Evolutionary conservation across 2,888 invertebrate species (phyloP).

Genomic region (Clivina fossor): DNA sequence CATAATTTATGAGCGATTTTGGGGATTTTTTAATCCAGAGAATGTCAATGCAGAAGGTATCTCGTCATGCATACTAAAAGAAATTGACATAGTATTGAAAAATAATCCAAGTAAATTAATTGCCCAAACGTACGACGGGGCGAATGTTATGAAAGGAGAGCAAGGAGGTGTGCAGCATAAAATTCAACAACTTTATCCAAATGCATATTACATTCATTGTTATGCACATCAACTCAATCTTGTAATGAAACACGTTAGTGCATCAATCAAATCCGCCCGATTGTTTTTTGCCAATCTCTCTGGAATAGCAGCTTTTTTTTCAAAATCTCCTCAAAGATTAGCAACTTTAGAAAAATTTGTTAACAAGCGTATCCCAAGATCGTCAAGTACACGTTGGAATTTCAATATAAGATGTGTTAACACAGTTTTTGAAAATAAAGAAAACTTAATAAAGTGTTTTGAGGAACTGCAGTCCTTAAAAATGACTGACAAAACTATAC

Average conservation of each 20-base stretch:
- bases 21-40: too few species aligned
- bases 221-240: conserved; percentile 37
- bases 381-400: conserved; percentile 34
- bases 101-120: conserved; percentile 1
- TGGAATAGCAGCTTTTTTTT: conserved; percentile 34
- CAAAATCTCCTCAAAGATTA: conserved; percentile 31
- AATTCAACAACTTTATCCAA: conserved; percentile 17
- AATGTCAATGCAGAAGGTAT: too few species aligned
- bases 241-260: conserved; percentile 27
- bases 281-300: conserved; percentile 36
- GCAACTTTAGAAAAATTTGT: conserved; percentile 30
- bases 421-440: conserved; percentile 33
- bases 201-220: conserved; percentile 30
- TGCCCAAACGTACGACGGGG: neutral
- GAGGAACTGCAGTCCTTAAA: conserved; percentile 30
- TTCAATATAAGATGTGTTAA: conserved; percentile 35
- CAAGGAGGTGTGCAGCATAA: neutral
- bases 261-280: conserved; percentile 23
- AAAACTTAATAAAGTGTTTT: conserved; percentile 33
- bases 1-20: too few species aligned
- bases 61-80: neutral
- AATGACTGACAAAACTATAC: conserved; percentile 17
- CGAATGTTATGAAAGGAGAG: neutral
- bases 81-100: neutral
- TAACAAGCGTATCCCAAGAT: conserved; percentile 13